These are phyloP conservation scores for Drosophila affinis DNA, from an alignment of 2,888 invertebrate species.

Conservation along the genomic window DNA sequence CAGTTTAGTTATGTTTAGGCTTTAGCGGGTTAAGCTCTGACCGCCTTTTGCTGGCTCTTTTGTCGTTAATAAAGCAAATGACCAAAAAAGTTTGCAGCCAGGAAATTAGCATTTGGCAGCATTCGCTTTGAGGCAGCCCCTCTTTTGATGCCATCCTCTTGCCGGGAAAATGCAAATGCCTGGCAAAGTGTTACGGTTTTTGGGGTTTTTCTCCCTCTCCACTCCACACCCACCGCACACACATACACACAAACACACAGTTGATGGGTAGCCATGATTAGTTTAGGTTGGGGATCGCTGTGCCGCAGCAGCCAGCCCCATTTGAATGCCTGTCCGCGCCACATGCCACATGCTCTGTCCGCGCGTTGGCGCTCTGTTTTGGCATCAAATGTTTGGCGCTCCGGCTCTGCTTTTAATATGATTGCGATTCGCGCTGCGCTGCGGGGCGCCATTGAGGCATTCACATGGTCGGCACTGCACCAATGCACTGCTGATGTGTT, in stretches of 20 bases:
- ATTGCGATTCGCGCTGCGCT: slow-evolving; percentile 73
- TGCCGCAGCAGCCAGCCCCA: slow-evolving; percentile 9
- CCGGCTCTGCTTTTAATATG: slow-evolving; percentile 69
- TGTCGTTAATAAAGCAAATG: slow-evolving; percentile 63
- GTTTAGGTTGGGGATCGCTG: slow-evolving; percentile 49
- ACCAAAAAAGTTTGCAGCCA: slow-evolving; percentile 54
- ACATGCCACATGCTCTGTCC: slow-evolving; percentile 42
- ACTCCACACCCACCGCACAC: slow-evolving; percentile 5
- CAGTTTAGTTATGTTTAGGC: background rate
- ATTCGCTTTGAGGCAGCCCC: slow-evolving; percentile 21
- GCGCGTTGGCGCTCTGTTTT: slow-evolving; percentile 21
- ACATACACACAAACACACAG: slow-evolving; percentile 19
- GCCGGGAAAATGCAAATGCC: slow-evolving; percentile 39
- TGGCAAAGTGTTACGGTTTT: slow-evolving; percentile 53
- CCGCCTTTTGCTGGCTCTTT: slow-evolving; percentile 19
- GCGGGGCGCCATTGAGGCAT: slow-evolving; percentile 36
- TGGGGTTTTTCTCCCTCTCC: background rate
- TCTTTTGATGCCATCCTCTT: background rate
- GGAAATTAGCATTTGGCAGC: slow-evolving; percentile 60
- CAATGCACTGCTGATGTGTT: slow-evolving; percentile 9
- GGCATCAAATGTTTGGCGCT: slow-evolving; percentile 52
- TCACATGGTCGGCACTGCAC: slow-evolving; percentile 38
- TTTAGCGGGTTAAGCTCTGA: slow-evolving; percentile 20
- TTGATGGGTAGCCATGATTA: slow-evolving; percentile 55
- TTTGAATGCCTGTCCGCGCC: slow-evolving; percentile 51